Evolutionary conservation across 2,797 vertebrate species (phyloP).

Genomic region (Okamejei kenojei): DNA sequence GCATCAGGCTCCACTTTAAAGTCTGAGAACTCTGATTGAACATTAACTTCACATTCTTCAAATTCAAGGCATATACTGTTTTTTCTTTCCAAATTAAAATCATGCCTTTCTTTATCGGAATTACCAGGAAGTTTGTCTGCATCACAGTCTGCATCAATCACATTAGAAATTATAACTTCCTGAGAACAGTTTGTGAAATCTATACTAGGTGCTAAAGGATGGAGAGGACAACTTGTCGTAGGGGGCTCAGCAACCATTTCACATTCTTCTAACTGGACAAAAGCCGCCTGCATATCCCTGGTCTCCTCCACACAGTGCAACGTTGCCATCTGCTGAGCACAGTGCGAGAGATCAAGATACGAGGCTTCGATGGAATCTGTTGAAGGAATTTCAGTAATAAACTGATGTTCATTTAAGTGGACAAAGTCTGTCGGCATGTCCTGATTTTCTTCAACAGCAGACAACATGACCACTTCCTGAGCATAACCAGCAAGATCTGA

Average conservation of each 20-base stretch:
- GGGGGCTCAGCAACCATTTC: neutral
- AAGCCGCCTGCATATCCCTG: neutral
- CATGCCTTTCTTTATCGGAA: neutral
- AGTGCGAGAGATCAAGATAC: neutral
- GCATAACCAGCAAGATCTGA: neutral
- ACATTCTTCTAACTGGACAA: conserved; percentile 4
- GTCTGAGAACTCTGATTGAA: neutral
- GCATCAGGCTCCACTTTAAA: neutral
- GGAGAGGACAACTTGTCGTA: neutral
- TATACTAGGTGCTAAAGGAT: neutral
- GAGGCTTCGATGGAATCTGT: neutral
- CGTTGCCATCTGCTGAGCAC: neutral
- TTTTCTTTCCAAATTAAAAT: neutral
- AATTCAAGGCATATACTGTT: neutral
- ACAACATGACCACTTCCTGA: neutral
- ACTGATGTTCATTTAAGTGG: neutral
- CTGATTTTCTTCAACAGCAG: neutral
- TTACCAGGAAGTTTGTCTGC: neutral
- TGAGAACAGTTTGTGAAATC: neutral
- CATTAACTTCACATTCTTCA: neutral
- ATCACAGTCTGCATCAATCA: neutral
- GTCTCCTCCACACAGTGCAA: neutral
- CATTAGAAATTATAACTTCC: neutral
- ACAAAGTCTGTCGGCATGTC: neutral
- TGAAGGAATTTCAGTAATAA: neutral